Percentiles rank a stretch among this genome's conserved stretches.
phyloP scores from a whole-genome alignment of 1,140 invertebrate genomes.

The Caenorhabditis briggsae region DNA sequence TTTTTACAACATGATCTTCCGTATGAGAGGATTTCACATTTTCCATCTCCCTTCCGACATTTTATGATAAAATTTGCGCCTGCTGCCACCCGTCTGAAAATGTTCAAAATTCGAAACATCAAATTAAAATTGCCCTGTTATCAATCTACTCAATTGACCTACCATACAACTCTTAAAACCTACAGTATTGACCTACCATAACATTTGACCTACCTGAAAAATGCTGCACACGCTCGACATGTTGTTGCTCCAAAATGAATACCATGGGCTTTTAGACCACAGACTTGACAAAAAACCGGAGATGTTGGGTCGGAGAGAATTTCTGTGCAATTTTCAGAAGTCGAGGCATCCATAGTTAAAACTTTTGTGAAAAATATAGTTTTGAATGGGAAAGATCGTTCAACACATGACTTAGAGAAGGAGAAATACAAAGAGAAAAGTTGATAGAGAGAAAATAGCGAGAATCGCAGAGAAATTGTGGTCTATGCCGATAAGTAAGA shows the following conservation, averaged over 20 bases:
- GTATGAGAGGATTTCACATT: background rate
- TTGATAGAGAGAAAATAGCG: background rate
- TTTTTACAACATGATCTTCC: slow-evolving; percentile 35
- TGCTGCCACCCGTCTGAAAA: slow-evolving; percentile 18
- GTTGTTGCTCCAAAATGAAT: slow-evolving; percentile 48
- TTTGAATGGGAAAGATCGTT: too few relatives aligned
- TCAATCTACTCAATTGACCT: too few relatives aligned
- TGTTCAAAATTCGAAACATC: too few relatives aligned
- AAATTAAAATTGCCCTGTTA: too few relatives aligned
- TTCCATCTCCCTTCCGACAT: background rate
- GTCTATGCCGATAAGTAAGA: background rate
- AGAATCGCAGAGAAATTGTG: background rate
- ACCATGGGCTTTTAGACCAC: slow-evolving; percentile 49
- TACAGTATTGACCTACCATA: too few relatives aligned
- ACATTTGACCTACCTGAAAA: slow-evolving; percentile 7
- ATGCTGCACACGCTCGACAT: slow-evolving; percentile 57
- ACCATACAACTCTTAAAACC: too few relatives aligned
- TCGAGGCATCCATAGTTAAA: background rate
- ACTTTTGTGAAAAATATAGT: background rate
- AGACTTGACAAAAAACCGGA: slow-evolving; percentile 6
- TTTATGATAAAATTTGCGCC: slow-evolving; percentile 7
- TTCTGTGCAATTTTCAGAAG: background rate
- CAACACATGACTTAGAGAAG: background rate
- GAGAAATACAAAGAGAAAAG: background rate
- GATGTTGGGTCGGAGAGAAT: background rate